A percentile compares a stretch with the other conserved stretches of the same genome.
Conservation (phyloP, 1,140 invertebrate genomes). For the Carcinoscorpius rotundicauda region DNA sequence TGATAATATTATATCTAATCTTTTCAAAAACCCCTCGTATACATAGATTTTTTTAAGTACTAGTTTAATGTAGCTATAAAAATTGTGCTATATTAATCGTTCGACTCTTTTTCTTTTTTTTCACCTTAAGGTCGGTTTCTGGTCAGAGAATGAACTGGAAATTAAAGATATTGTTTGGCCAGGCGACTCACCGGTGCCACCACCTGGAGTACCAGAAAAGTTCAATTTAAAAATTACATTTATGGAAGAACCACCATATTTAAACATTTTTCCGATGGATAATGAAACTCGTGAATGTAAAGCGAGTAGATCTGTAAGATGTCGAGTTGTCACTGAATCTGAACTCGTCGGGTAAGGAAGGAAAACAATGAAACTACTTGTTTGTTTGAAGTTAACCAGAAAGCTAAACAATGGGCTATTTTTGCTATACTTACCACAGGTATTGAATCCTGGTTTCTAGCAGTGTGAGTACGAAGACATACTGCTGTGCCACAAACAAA, state of each 20-base stretch:
- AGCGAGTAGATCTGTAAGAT: constrained; percentile 66
- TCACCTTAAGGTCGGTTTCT: constrained; percentile 61
- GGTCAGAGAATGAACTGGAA: constrained; percentile 71
- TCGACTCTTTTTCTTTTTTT: too few species aligned
- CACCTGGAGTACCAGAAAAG: constrained; percentile 91
- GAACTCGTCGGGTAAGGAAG: constrained; percentile 10
- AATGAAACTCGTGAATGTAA: constrained; percentile 64
- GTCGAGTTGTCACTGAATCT: constrained; percentile 40
- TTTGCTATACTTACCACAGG: constrained; percentile 51
- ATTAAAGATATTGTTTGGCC: constrained; percentile 99
- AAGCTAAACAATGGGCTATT: neutral
- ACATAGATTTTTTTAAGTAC: too few species aligned
- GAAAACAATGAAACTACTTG: neutral
- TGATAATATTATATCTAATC: too few species aligned
- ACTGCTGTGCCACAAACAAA: too few species aligned
- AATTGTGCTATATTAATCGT: too few species aligned
- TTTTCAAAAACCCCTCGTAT: too few species aligned
- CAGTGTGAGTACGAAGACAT: too few species aligned
- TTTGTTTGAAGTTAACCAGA: too few species aligned
- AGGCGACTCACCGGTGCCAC: constrained; percentile 83
- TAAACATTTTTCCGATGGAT: constrained; percentile 78
- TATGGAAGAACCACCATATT: constrained; percentile 90
- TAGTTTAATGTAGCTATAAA: too few species aligned
- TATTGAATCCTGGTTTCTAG: too few species aligned
- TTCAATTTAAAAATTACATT: constrained; percentile 93